Evolutionary conservation across 2,888 invertebrate genomes (phyloP).

Genomic region (Ligdia adustata): DNA sequence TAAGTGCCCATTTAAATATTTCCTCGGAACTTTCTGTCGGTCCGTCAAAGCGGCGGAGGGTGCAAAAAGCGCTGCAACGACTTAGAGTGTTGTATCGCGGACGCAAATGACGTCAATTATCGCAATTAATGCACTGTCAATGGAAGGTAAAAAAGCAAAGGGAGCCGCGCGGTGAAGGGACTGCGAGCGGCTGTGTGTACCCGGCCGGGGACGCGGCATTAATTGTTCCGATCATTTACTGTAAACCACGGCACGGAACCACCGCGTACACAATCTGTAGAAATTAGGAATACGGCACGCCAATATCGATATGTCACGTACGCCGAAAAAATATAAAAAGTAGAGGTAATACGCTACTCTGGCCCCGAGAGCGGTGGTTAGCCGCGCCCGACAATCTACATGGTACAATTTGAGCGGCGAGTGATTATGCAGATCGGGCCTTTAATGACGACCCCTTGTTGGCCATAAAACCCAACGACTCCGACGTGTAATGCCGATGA

Average conservation of each 20-base stretch:
- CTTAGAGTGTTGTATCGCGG: conserved; percentile 36
- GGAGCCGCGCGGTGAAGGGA: conserved; percentile 25
- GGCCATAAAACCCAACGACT: conserved; percentile 15
- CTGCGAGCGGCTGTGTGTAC: neutral
- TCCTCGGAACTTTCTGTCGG: conserved; percentile 29
- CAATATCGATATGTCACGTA: conserved; percentile 8
- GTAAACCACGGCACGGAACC: neutral
- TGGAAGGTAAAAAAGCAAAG: conserved; percentile 33
- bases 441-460: conserved; percentile 21
- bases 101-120: conserved; percentile 39
- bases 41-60: conserved; percentile 27
- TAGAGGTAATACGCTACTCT: conserved; percentile 5
- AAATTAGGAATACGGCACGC: neutral
- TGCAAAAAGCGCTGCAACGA: conserved; percentile 30
- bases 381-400: conserved; percentile 5
- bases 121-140: conserved; percentile 39
- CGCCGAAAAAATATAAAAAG: conserved; percentile 3
- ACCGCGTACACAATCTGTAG: no score
- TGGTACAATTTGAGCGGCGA: conserved; percentile 11
- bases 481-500: conserved; percentile 11
- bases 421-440: conserved; percentile 19
- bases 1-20: conserved; percentile 34
- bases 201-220: neutral
- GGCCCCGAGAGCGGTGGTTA: conserved; percentile 1
- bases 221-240: neutral